Evolutionary conservation across 2,113 vertebrate genomes (phyloP).

Genomic region (Tachysurus fulvidraco): DNA sequence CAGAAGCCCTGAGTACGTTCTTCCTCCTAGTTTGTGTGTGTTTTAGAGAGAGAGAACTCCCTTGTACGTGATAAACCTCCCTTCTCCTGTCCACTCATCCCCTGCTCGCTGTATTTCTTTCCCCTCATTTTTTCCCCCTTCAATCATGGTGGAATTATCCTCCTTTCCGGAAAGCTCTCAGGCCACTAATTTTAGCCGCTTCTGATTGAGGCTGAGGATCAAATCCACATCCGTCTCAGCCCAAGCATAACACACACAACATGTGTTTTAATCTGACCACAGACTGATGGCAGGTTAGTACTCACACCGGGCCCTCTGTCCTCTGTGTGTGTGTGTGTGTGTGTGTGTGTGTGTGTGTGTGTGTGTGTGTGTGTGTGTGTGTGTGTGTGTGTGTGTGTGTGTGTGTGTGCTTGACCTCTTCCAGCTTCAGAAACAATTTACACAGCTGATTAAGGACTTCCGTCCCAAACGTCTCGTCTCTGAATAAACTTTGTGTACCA

Average conservation of each 20-base stretch:
- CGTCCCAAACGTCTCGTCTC: slow-evolving; percentile 25
- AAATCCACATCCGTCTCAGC: slow-evolving; percentile 75
- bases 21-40: background rate
- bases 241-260: slow-evolving; percentile 78
- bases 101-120: slow-evolving; percentile 59
- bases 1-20: background rate
- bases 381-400: slow-evolving; percentile 62
- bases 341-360: background rate
- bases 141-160: slow-evolving; percentile 74
- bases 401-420: background rate
- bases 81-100: slow-evolving; percentile 40
- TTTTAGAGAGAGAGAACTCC: background rate
- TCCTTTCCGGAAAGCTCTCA: slow-evolving; percentile 66
- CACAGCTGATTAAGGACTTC: slow-evolving; percentile 52
- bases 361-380: slow-evolving; percentile 32
- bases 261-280: slow-evolving; percentile 72
- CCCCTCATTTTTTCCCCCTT: slow-evolving; percentile 59
- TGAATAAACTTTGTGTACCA: slow-evolving; percentile 52
- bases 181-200: slow-evolving; percentile 76
- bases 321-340: slow-evolving; percentile 67
- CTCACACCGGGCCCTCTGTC: slow-evolving; percentile 61
- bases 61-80: slow-evolving; percentile 32
- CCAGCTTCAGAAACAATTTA: slow-evolving; percentile 50
- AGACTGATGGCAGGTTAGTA: slow-evolving; percentile 71
- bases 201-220: slow-evolving; percentile 74